Evolutionary conservation across 2,797 vertebrate species (phyloP).

Genomic region (Danionella dracula): DNA sequence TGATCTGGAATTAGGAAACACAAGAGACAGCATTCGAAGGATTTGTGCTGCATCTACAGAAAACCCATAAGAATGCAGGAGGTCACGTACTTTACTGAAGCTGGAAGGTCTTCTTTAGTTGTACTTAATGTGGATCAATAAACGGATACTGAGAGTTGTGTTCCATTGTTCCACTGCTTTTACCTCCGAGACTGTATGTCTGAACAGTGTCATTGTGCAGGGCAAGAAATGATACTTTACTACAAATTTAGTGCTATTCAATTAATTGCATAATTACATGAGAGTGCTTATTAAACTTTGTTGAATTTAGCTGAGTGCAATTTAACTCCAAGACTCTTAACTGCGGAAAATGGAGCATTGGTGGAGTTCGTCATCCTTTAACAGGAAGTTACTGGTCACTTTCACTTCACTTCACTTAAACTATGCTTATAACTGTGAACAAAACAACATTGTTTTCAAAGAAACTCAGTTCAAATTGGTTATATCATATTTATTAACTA

Average conservation of each 20-base stretch:
- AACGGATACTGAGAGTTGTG: not conserved
- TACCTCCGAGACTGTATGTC: not conserved
- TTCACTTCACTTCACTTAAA: too few species aligned
- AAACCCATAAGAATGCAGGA: not conserved
- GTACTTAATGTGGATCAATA: not conserved
- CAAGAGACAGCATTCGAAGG: conserved; percentile 9
- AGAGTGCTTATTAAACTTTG: not conserved
- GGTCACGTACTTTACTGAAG: not conserved
- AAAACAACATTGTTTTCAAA: too few species aligned
- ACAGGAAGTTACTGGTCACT: too few species aligned
- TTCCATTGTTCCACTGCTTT: not conserved
- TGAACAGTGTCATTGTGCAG: not conserved
- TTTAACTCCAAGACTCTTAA: too few species aligned
- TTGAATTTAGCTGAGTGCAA: too few species aligned
- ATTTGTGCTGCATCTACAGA: conserved; percentile 8
- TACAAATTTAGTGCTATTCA: not conserved
- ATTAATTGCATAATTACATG: not conserved
- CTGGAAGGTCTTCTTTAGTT: not conserved
- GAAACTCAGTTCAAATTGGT: too few species aligned
- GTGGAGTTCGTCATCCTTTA: too few species aligned
- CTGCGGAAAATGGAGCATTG: too few species aligned
- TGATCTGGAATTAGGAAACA: conserved; percentile 36
- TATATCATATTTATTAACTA: too few species aligned
- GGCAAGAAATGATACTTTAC: too few species aligned
- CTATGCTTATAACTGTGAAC: too few species aligned